Evolutionary conservation across 2,797 vertebrate genomes (phyloP).

Genomic region (Eutrigla gurnardus): DNA sequence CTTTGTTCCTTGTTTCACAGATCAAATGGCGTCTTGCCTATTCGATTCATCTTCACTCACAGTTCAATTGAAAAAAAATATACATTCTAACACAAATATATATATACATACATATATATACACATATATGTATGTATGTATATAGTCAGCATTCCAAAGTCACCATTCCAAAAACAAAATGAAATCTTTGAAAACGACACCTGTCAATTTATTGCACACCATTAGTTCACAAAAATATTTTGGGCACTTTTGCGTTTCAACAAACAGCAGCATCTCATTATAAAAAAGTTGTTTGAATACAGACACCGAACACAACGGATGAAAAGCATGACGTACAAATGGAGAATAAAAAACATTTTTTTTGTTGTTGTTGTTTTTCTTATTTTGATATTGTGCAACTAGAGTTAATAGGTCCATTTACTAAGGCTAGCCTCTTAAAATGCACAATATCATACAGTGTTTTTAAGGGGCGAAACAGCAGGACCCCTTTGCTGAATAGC

Average conservation of each 20-base stretch:
- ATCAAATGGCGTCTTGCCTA: constrained; percentile 52
- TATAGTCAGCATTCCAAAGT: constrained; percentile 21
- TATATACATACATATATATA: neutral
- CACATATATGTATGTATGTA: constrained; percentile 5
- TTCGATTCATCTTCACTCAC: constrained; percentile 70
- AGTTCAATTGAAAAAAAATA: constrained; percentile 61
- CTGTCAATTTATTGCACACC: constrained; percentile 84
- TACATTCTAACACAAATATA: constrained; percentile 66
- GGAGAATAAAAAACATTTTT: constrained; percentile 67
- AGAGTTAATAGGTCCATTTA: constrained; percentile 78
- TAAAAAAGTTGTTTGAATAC: constrained; percentile 71
- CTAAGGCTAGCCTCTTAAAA: constrained; percentile 78
- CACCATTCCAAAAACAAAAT: constrained; percentile 65
- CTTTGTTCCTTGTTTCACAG: constrained; percentile 72
- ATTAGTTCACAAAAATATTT: constrained; percentile 82
- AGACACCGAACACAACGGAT: constrained; percentile 67
- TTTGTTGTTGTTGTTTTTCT: neutral
- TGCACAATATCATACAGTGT: constrained; percentile 66
- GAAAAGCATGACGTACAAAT: constrained; percentile 71
- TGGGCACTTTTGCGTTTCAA: constrained; percentile 83
- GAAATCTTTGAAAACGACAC: constrained; percentile 72
- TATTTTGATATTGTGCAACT: constrained; percentile 76
- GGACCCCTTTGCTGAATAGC: constrained; percentile 67
- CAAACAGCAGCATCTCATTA: constrained; percentile 84
- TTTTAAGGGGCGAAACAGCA: constrained; percentile 60